Evolutionary conservation across 2,113 vertebrate genomes (phyloP), one percentile per base, ranked within the genome.

Genomic region (Puffinus mauretanicus): DNA sequence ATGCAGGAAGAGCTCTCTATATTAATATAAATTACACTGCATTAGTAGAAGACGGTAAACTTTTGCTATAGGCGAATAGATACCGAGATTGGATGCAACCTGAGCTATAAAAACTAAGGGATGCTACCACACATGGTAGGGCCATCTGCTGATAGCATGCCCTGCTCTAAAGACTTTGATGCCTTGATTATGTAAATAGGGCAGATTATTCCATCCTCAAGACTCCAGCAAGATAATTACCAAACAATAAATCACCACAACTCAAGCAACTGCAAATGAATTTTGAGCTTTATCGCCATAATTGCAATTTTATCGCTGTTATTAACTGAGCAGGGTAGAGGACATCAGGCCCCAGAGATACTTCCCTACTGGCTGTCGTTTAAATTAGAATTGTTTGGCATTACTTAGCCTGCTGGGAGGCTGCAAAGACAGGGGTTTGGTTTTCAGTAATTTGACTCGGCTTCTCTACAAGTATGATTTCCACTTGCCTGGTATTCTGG

Each of bases 181-280:
- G 95, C 97, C 94, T 97, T 82, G 86, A 94, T 98, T 98, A 97
- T 97, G 97, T 89, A 97, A 96, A 97, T 97, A 44, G 47, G 64
- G 67, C 54, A 62, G 38, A 95, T 95, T 94, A 96, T 97, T 82
- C 89, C 85, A 57, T 89, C 86, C 88, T 80, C 86, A 93, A 80
- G 86, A 80, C 70, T 90, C 83, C 80, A 34, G 94, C 77, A 88
- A 95, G 96, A 55, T 96, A 96, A 97, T 98, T 97, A 95, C 58
- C 93, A 92, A 58, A 82, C 94, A 82, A 96, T 93, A 98, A 97
- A 96, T 97, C 97, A 88, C 86, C 95, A 20, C 79, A 30, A 36
- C 62, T 91, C 60, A 25, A 93, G 97, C 86, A 47, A 85, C 95
- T 69, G 83, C 76, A 92, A 97, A 95, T 87, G 94, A 94, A 93